Base-by-base conservation (phyloP, 2,888 invertebrate species). In the Ectobius pallidus region DNA sequence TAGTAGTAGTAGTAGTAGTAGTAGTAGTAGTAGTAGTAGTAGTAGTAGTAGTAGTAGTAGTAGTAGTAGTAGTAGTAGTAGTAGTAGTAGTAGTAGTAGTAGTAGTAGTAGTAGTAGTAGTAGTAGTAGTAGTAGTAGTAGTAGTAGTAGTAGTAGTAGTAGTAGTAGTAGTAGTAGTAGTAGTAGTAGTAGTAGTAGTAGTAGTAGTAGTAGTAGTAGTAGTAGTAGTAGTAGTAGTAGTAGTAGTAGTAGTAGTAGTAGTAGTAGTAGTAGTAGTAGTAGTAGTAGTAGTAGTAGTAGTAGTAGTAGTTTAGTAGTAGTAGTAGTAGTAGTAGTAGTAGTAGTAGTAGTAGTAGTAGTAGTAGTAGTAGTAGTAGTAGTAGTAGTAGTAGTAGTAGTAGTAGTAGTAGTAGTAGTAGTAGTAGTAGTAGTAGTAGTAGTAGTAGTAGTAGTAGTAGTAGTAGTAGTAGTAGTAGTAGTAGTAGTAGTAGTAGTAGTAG, bases 171-270 rank as follows among this genome's bases (percentile, higher is more conserved):
- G 25, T 61, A 61, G 61, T 61, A 61, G 61, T 61, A 61, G 61
- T 61, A 61, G 25, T 61, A 61, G 61, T 61, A 61, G 61, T 61
- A 61, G 61, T 61, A 61, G 25, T 61, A 61, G 61, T 61, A 61
- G 61, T 61, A 61, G 61, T 61, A 61, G 25, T 61, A 61, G 61
- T 61, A 61, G 61, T 61, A 61, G 61, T 61, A 61, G 25, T 61
- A 61, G 61, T 61, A 61, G 61, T 61, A 61, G 61, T 61, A 61
- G 61, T 61, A 61, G 61, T 61, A 61, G 61, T 61, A 61, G 61
- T 61, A 61, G 61, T 61, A 61, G 61, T 61, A 61, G 25, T 61
- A 61, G 61, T 61, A 61, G 61, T 61, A 61, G 61, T 61, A 61
- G 25, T 61, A 61, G 61, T 61, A 61, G 61, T 61, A 61, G 61